Conservation (phyloP, 2,113 vertebrate species). For the Terrapene triunguis region DNA sequence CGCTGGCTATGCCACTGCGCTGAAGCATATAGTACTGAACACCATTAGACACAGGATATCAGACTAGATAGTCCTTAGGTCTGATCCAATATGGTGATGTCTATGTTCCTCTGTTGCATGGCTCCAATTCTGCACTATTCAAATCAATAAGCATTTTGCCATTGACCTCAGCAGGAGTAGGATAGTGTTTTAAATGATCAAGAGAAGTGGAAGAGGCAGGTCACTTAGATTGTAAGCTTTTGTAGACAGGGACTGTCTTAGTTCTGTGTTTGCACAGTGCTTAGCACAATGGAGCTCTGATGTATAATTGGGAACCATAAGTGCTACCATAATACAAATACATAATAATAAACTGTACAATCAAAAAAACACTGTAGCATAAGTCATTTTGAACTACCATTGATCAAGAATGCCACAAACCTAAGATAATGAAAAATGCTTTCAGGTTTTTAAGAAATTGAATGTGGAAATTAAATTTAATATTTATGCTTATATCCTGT, state of each 20-base stretch:
- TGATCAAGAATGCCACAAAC: not conserved
- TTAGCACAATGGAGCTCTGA: no score
- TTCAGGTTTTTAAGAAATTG: not conserved
- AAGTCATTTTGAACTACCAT: not conserved
- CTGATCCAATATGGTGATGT: not conserved
- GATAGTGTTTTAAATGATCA: not conserved
- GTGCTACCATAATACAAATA: no score
- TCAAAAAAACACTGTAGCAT: fast-evolving
- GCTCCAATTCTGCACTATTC: not conserved
- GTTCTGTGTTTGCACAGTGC: not conserved
- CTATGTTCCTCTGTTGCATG: fast-evolving
- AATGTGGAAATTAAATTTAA: not conserved
- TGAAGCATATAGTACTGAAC: not conserved
- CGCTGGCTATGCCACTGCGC: no score
- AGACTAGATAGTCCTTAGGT: not conserved
- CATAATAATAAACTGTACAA: not conserved
- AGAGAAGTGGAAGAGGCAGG: not conserved
- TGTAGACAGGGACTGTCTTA: not conserved
- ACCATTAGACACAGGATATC: not conserved
- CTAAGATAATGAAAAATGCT: not conserved
- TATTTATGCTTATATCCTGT: no score
- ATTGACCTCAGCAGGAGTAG: not conserved
- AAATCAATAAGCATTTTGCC: not conserved
- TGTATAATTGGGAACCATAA: no score
- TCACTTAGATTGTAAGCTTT: no score